These are phyloP conservation scores for Scaptomyza flava DNA, from an alignment of 2,888 invertebrate genomes.

Conservation along the genomic window DNA sequence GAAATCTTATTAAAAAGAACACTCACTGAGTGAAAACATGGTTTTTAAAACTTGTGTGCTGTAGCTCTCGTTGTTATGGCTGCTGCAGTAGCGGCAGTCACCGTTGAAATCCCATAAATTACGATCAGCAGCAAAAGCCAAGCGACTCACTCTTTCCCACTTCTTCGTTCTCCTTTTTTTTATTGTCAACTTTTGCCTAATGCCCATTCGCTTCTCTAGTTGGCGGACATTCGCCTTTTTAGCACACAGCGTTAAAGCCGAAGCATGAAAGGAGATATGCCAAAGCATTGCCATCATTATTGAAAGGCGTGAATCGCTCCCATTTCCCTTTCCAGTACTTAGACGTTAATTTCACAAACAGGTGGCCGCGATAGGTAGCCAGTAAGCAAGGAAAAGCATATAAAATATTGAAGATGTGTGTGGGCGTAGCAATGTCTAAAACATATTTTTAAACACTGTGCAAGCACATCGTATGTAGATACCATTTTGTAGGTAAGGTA, in stretches of 20 bases:
- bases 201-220: conserved; percentile 36
- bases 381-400: conserved; percentile 4
- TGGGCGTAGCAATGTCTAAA: conserved; percentile 1
- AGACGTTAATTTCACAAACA: conserved; percentile 60
- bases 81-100: conserved; percentile 72
- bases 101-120: conserved; percentile 80
- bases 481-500: conserved; percentile 45
- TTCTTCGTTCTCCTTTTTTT: not conserved
- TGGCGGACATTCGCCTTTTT: conserved; percentile 77
- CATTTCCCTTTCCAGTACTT: conserved; percentile 1
- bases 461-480: not conserved
- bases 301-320: conserved; percentile 7
- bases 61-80: conserved; percentile 33
- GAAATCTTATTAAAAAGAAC: conserved; percentile 74
- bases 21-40: conserved; percentile 69
- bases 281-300: conserved; percentile 58
- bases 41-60: conserved; percentile 56
- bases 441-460: not conserved
- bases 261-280: conserved; percentile 74
- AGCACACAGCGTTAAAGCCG: conserved; percentile 66
- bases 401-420: conserved; percentile 2
- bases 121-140: conserved; percentile 52
- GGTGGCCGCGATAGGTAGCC: conserved; percentile 37
- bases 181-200: conserved; percentile 38
- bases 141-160: not conserved